Base-by-base conservation (phyloP, 2,888 invertebrate genomes). In the Heteropelma amictum region DNA sequence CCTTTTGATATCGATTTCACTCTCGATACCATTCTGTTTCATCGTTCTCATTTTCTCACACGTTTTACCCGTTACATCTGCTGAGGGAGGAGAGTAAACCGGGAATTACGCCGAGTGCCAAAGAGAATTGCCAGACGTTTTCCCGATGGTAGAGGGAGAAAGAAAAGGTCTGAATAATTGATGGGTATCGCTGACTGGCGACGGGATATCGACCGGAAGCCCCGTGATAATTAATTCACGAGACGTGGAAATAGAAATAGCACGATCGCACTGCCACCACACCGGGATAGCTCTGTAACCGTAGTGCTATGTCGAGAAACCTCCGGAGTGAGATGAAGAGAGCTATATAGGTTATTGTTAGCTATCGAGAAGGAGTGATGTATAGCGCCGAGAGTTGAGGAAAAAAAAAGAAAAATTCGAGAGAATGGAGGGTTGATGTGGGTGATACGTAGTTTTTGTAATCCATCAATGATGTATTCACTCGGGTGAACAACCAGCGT, bases 191-290 rank as follows among this genome's bases (percentile, higher is more conserved):
- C 80, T 81, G 80, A 78, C 82, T 82, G 80, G 80, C 82, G 80
- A 80, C 81, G 82, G 80, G 79, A 78, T 81, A 83, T 83, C 83
- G 82, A 83, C 80, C 83, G 81, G 83, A 80, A 84, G 85, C 83
- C 81, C 75, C 78, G 79, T 78, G 82, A 85, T 86, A 84, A 86
- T 85, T 86, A 85, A 86, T 86, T 86, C 86, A 86, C 72, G 71
- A 83, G 79, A 80, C 80, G 80, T 81, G 85, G 81, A 84, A 83
- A 86, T 85, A 86, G 85, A 85, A 85, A 84, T 84, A 84, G 80
- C 80, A 77, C 77, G 77, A 73, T 72, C 68, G 72, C 69, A 64
- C 51, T 33, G 28, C 64, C 54, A 14, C 56, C 38, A 30, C 47
- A 38, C 42, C 19, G 51, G 14, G 40, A 65, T 65, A 12, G 33